A percentile compares a stretch with the other conserved stretches of the same genome.
Evolutionary conservation across 2,888 invertebrate genomes (phyloP).

Genomic region (Eupithecia subumbrata): DNA sequence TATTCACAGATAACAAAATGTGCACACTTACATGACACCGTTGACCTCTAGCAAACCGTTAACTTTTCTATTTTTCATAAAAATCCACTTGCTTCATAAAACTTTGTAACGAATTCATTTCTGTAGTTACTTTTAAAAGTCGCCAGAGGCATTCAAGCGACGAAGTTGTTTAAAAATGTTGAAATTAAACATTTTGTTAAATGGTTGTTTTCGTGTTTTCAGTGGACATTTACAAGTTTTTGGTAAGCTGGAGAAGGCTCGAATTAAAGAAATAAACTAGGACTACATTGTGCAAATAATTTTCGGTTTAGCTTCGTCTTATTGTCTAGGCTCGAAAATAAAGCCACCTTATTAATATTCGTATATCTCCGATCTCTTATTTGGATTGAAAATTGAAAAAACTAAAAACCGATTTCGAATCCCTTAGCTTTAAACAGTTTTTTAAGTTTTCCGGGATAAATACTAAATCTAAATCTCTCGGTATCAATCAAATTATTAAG

Average conservation of each 20-base stretch:
- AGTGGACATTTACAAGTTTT: constrained; percentile 15
- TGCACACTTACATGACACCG: background rate
- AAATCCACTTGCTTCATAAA: constrained; percentile 19
- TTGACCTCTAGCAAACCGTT: background rate
- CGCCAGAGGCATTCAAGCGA: constrained; percentile 20
- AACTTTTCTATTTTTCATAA: constrained; percentile 18
- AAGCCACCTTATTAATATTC: too few relatives aligned
- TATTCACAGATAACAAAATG: background rate
- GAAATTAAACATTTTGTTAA: constrained; percentile 20
- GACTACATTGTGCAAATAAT: background rate
- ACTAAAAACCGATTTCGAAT: too few relatives aligned
- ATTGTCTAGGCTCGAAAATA: too few relatives aligned
- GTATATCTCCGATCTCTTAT: too few relatives aligned
- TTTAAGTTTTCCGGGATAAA: too few relatives aligned
- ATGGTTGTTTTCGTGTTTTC: constrained; percentile 16
- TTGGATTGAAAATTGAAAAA: too few relatives aligned
- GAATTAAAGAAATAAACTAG: background rate
- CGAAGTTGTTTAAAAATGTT: constrained; percentile 25
- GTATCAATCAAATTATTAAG: background rate
- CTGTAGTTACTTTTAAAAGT: constrained; percentile 19
- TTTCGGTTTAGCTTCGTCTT: too few relatives aligned
- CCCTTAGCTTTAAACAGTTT: too few relatives aligned
- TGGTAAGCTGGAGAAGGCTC: background rate
- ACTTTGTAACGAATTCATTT: constrained; percentile 31
- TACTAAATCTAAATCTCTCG: too few relatives aligned